Percentiles rank a stretch among this genome's conserved stretches.
phyloP scores from a whole-genome alignment of 2,113 vertebrate genomes.

The Stigmatopora nigra region DNA sequence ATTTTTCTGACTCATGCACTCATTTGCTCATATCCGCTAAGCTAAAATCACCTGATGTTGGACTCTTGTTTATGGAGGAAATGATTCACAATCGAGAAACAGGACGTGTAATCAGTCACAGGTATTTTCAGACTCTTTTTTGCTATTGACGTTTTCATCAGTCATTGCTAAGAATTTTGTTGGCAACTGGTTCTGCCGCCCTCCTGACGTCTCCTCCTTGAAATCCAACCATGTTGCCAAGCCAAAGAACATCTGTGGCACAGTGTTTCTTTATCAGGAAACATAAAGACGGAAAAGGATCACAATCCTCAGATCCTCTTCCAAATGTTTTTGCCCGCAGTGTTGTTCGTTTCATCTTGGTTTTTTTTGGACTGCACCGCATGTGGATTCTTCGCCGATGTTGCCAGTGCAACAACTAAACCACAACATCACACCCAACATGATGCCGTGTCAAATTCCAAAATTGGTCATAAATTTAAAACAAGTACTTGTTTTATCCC shows the following conservation, averaged over 20 bases:
- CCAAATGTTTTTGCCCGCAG: conserved; percentile 65
- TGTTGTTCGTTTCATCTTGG: conserved; percentile 62
- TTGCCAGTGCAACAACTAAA: neutral
- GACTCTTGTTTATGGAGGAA: conserved; percentile 44
- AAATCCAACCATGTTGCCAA: neutral
- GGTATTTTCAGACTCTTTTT: conserved; percentile 21
- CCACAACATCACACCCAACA: neutral
- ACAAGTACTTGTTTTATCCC: neutral
- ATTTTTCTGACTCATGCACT: conserved; percentile 1
- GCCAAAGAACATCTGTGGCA: conserved; percentile 65
- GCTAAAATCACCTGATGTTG: conserved; percentile 2
- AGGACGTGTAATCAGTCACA: conserved; percentile 33
- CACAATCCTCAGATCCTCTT: conserved; percentile 70
- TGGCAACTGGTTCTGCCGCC: neutral
- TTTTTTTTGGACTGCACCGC: conserved; percentile 35
- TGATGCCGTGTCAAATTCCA: neutral
- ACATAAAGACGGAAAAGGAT: conserved; percentile 44
- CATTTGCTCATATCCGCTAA: conserved; percentile 6
- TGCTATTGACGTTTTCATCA: conserved; percentile 20
- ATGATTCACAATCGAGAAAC: conserved; percentile 51
- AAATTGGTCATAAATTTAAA: neutral
- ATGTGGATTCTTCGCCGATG: conserved; percentile 31
- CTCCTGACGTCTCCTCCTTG: neutral
- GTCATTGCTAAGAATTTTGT: conserved; percentile 37
- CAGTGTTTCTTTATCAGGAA: conserved; percentile 70